phyloP scores from a whole-genome alignment of 2,113 vertebrate species.

The Sisor rabdophorus region DNA sequence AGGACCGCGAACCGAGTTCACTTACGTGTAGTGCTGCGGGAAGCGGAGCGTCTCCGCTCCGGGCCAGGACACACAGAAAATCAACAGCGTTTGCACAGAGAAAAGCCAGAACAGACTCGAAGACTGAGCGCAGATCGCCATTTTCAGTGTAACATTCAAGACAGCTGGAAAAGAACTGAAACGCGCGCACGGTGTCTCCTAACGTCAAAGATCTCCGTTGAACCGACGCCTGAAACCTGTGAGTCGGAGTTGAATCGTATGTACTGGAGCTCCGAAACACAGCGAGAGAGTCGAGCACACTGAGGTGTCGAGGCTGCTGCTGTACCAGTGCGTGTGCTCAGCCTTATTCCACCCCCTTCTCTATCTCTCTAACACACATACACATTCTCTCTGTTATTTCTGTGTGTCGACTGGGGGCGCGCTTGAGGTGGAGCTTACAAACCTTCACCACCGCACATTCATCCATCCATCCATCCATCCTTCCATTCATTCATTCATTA shows the following conservation, averaged over 20 bases:
- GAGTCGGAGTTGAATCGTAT: conserved; percentile 52
- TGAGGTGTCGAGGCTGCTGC: conserved; percentile 55
- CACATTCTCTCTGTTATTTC: conserved; percentile 55
- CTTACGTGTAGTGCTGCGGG: conserved; percentile 94
- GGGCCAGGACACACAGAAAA: conserved; percentile 75
- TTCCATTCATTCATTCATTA: neutral
- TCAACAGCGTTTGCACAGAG: conserved; percentile 73
- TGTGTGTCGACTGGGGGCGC: conserved; percentile 64
- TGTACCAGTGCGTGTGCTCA: conserved; percentile 46
- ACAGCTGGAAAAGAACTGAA: conserved; percentile 24
- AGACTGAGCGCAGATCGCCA: conserved; percentile 85
- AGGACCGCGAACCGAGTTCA: conserved; percentile 44
- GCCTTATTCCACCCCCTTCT: conserved; percentile 55
- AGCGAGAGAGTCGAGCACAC: conserved; percentile 47
- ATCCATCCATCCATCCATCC: neutral
- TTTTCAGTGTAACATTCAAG: conserved; percentile 86
- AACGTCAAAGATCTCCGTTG: conserved; percentile 59
- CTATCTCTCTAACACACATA: conserved; percentile 24
- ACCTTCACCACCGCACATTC: neutral
- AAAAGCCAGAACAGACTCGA: conserved; percentile 76
- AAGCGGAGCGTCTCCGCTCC: conserved; percentile 81
- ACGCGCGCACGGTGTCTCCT: conserved; percentile 53
- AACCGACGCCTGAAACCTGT: conserved; percentile 59
- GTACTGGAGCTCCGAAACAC: conserved; percentile 56
- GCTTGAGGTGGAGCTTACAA: conserved; percentile 53